Evolutionary conservation across 2,888 invertebrate genomes (phyloP).

Genomic region (Dryomyza anilis): DNA sequence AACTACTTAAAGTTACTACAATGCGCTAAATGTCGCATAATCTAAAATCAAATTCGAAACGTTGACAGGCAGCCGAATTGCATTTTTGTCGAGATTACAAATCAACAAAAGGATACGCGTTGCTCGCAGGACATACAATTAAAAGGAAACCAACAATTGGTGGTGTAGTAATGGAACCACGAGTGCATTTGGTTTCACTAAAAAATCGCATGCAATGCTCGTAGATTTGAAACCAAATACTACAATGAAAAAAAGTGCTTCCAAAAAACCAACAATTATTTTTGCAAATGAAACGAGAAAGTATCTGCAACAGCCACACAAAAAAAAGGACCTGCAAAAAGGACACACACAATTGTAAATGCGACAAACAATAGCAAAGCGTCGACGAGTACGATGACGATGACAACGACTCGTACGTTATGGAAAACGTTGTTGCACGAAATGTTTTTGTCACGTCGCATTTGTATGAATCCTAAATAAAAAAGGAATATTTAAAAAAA

Average conservation of each 20-base stretch:
- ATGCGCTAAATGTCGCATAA: no score
- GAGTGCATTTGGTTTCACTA: neutral
- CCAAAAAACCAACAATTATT: conserved; percentile 5
- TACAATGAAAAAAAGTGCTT: neutral
- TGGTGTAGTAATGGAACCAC: neutral
- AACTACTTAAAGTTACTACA: no score
- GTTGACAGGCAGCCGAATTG: no score
- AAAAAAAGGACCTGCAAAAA: neutral
- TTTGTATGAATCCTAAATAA: neutral
- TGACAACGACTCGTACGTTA: conserved; percentile 6
- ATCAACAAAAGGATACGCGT: no score
- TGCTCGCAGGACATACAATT: neutral
- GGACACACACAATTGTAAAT: neutral
- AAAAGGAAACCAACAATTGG: neutral
- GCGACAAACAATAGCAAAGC: neutral
- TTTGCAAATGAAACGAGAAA: conserved; percentile 7
- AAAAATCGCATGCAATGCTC: neutral
- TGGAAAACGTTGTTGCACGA: conserved; percentile 11
- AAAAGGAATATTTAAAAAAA: no score
- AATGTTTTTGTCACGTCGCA: conserved; percentile 17
- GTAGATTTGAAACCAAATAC: neutral
- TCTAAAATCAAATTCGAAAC: no score
- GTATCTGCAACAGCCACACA: neutral
- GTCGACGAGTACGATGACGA: neutral
- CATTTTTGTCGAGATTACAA: no score